Evolutionary conservation across 2,888 invertebrate species (phyloP), one percentile per base, ranked within the genome.

Genomic region (Athripsodes cinereus): DNA sequence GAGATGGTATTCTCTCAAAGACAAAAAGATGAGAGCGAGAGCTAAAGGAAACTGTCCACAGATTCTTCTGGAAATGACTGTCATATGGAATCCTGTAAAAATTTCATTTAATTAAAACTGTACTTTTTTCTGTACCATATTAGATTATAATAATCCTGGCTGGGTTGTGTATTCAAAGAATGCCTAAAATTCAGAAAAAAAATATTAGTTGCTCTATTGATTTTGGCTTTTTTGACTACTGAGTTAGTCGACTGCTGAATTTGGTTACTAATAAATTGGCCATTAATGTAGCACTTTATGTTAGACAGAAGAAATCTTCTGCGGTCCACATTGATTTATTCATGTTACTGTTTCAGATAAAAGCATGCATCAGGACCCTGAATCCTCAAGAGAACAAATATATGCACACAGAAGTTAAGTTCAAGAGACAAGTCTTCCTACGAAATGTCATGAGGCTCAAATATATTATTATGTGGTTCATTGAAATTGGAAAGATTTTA

Each of bases 301-400:
- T n/a, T n/a, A n/a, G n/a, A n/a, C n/a, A n/a, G n/a, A n/a, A n/a
- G n/a, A n/a, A n/a, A n/a, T n/a, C n/a, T n/a, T n/a, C n/a, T n/a
- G n/a, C n/a, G n/a, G n/a, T n/a, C n/a, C n/a, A n/a, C n/a, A n/a
- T n/a, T n/a, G n/a, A n/a, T n/a, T n/a, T n/a, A n/a, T n/a, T n/a
- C n/a, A n/a, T n/a, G n/a, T n/a, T n/a, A n/a, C n/a, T n/a, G 53
- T 56, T 67, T 53, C 70, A 88, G 83, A 68, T 91, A 18, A 86
- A 93, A 70, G 98, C 94, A n/a, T 91, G 92, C 52, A 83, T 96
- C 57, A 81, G 96, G 63, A 96, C 93, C 1, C 80, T 99, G 47
- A 96, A 96, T 74, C 98, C 99, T 0, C 90, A 87, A 67, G 98
- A 99, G 74, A 89, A 91, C 55, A 98, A 97, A 71, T 92, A 92